Conservation (phyloP, 1,140 invertebrate genomes). For the Drosophila murphyi region DNA sequence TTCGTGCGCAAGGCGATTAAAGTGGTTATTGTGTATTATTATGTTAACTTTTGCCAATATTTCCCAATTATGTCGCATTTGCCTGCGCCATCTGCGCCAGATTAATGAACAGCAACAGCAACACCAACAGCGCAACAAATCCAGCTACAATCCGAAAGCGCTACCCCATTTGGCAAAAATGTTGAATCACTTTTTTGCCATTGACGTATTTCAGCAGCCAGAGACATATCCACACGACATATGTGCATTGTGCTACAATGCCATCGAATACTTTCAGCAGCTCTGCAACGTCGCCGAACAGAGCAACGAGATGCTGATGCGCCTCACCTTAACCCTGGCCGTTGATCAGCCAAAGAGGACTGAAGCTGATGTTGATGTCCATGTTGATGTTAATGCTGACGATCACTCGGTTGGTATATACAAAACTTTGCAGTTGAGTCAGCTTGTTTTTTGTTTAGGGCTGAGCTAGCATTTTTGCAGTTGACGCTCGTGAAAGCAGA, state of each 20-base stretch:
- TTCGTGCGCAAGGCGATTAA: conserved; percentile 45
- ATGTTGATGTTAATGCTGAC: conserved; percentile 1
- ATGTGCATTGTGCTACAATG: conserved; percentile 70
- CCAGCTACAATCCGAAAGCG: conserved; percentile 25
- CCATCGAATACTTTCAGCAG: conserved; percentile 63
- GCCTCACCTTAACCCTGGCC: conserved; percentile 6
- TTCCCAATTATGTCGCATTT: conserved; percentile 72
- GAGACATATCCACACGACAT: conserved; percentile 60
- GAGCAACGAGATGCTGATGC: conserved; percentile 47
- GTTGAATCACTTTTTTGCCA: conserved; percentile 60
- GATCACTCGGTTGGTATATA: conserved; percentile 53
- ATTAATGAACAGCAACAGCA: conserved; percentile 29
- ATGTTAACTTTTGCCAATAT: conserved; percentile 66
- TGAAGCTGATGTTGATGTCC: neutral
- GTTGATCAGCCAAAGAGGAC: conserved; percentile 3
- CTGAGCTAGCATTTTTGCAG: conserved; percentile 48
- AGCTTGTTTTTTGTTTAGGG: conserved; percentile 32
- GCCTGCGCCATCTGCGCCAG: conserved; percentile 64
- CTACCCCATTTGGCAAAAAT: conserved; percentile 44
- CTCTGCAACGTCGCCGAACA: conserved; percentile 62
- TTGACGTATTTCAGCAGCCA: conserved; percentile 62
- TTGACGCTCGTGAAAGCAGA: conserved; percentile 58
- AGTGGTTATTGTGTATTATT: conserved; percentile 17
- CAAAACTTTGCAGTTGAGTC: conserved; percentile 37
- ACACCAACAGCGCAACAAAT: conserved; percentile 22